Evolutionary conservation across 2,888 invertebrate genomes (phyloP).

Genomic region (Oxystoma pomonae): DNA sequence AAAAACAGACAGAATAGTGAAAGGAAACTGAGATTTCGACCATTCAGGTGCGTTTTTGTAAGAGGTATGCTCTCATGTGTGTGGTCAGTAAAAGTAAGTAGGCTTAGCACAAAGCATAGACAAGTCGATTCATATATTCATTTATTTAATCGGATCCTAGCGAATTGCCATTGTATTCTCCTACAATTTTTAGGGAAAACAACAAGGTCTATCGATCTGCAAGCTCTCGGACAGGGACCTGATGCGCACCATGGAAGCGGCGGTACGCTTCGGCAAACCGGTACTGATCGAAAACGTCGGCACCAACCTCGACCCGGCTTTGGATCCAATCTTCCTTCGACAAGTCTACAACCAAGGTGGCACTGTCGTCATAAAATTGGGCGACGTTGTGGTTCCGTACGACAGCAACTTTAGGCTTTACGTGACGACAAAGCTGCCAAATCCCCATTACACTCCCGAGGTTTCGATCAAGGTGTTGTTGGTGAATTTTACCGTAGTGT

Average conservation of each 20-base stretch:
- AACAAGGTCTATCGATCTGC: conserved; percentile 62
- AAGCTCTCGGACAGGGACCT: conserved; percentile 72
- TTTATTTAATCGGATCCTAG: no score
- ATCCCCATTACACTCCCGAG: conserved; percentile 87
- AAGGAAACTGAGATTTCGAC: no score
- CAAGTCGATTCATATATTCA: no score
- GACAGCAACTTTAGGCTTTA: conserved; percentile 74
- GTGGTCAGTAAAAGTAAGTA: no score
- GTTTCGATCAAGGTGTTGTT: conserved; percentile 79
- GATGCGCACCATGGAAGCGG: conserved; percentile 63
- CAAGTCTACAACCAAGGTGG: conserved; percentile 76
- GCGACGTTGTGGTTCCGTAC: conserved; percentile 80
- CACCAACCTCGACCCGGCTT: conserved; percentile 77
- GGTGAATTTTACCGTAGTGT: conserved; percentile 85
- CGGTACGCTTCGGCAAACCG: conserved; percentile 69
- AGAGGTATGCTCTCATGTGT: no score
- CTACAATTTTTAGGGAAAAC: conserved; percentile 58
- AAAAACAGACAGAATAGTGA: no score
- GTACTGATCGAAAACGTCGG: conserved; percentile 81
- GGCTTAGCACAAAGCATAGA: no score
- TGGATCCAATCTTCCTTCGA: conserved; percentile 77
- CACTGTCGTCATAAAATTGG: conserved; percentile 72
- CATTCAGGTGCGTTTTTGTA: no score
- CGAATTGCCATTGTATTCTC: no score
- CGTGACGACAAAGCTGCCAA: conserved; percentile 83